These are phyloP conservation scores for Coboldia fuscipes DNA, from an alignment of 1,140 invertebrate genomes.

Conservation along the genomic window DNA sequence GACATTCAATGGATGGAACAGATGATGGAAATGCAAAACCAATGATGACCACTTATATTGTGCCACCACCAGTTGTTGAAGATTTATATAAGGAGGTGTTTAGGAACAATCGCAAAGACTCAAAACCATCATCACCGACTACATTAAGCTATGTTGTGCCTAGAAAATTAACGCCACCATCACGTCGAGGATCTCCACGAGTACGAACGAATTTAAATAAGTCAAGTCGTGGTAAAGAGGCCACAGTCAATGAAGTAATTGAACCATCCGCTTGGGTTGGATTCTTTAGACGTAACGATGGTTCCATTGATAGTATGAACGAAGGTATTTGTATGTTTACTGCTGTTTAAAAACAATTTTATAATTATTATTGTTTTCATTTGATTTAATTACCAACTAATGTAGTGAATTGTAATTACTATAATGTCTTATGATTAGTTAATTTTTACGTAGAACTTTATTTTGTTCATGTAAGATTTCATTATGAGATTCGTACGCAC, in stretches of 20 bases:
- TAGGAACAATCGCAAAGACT: no score
- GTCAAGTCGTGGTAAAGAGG: not conserved
- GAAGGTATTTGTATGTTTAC: conserved; percentile 1
- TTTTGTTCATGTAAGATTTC: no score
- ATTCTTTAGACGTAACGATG: conserved; percentile 1
- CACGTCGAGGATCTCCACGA: not conserved
- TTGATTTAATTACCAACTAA: no score
- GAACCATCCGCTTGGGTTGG: conserved; percentile 3
- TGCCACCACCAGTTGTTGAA: no score
- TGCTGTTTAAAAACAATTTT: not conserved
- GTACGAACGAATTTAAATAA: not conserved
- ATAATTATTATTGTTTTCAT: not conserved
- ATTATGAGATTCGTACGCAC: no score
- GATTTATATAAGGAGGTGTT: no score
- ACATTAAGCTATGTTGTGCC: no score
- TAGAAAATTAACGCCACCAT: no score
- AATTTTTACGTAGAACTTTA: no score
- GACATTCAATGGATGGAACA: not conserved
- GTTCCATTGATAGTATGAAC: conserved; percentile 1
- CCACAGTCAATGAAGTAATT: not conserved
- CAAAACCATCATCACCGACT: no score
- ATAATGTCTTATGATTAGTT: no score
- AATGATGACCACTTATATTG: not conserved
- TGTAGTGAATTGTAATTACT: no score
- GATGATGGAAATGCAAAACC: not conserved